phyloP scores from a whole-genome alignment of 1,140 invertebrate genomes.

The Leptinotarsa defecta region DNA sequence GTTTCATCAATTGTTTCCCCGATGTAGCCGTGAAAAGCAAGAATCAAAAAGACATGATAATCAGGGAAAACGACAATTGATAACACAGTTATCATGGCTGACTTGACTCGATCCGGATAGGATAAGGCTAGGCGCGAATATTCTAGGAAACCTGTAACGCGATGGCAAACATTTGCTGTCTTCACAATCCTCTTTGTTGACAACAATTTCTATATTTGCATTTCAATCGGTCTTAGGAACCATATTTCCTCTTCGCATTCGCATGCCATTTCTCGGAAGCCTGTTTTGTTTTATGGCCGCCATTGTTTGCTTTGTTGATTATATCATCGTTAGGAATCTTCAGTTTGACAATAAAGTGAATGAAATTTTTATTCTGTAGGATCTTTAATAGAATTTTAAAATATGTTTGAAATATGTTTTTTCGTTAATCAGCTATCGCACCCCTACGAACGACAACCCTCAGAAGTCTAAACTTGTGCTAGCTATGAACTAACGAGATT shows the following conservation, averaged over 20 bases:
- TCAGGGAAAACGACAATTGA: background rate
- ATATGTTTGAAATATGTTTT: no score
- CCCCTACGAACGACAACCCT: no score
- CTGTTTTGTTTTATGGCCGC: background rate
- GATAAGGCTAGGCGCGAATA: conserved; percentile 2
- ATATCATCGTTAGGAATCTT: background rate
- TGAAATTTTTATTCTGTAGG: no score
- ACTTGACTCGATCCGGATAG: conserved; percentile 7
- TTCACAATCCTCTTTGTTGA: conserved; percentile 5
- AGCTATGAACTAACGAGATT: no score
- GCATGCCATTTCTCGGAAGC: conserved; percentile 2
- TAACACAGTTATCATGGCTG: background rate
- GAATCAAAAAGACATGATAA: background rate
- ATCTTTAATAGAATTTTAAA: no score
- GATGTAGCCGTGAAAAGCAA: no score
- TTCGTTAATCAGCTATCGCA: no score
- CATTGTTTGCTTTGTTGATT: background rate
- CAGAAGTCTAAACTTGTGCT: no score
- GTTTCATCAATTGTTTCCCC: no score
- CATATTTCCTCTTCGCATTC: conserved; percentile 8
- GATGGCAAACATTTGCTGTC: background rate
- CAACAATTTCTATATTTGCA: background rate
- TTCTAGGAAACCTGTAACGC: conserved; percentile 2
- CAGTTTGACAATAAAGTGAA: background rate
- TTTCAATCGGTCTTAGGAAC: conserved; percentile 3